Evolutionary conservation across 2,888 invertebrate species (phyloP).

Genomic region (Mystacides longicornis): DNA sequence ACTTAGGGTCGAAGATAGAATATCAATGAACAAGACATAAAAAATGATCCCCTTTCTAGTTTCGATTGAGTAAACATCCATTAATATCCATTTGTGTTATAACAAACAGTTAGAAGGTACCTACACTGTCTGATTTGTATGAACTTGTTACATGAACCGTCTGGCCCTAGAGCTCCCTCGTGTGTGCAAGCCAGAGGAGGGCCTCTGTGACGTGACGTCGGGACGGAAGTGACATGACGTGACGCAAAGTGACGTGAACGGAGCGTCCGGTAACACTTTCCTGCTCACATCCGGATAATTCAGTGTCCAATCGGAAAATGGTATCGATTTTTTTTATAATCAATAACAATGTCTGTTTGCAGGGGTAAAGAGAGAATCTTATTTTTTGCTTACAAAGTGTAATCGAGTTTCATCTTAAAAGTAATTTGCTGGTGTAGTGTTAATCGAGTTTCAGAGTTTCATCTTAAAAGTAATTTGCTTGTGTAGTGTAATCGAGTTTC

Average conservation of each 20-base stretch:
- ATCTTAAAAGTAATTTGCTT: too few relatives aligned
- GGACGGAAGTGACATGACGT: conserved; percentile 14
- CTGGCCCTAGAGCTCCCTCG: conserved; percentile 4
- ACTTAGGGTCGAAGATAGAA: background rate
- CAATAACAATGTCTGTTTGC: background rate
- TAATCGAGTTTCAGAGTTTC: too few relatives aligned
- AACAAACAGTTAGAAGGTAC: background rate
- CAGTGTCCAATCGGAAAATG: conserved; percentile 12
- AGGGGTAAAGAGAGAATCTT: too few relatives aligned
- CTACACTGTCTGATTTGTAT: too few relatives aligned
- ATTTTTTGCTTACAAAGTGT: too few relatives aligned
- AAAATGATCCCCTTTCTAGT: background rate
- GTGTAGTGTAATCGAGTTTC: too few relatives aligned
- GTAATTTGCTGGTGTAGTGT: too few relatives aligned
- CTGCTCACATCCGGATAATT: conserved; percentile 8
- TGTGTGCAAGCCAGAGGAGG: conserved; percentile 1
- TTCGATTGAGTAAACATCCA: conserved; percentile 5
- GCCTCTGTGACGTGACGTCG: conserved; percentile 7
- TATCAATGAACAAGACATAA: background rate
- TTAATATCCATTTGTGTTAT: conserved; percentile 4
- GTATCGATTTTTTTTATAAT: conserved; percentile 6
- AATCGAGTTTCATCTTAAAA: too few relatives aligned
- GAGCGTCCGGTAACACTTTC: conserved; percentile 23
- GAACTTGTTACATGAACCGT: conserved; percentile 1
- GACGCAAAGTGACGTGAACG: conserved; percentile 23